Base-by-base conservation (phyloP, 2,113 vertebrate species). In the Tinamus guttatus region DNA sequence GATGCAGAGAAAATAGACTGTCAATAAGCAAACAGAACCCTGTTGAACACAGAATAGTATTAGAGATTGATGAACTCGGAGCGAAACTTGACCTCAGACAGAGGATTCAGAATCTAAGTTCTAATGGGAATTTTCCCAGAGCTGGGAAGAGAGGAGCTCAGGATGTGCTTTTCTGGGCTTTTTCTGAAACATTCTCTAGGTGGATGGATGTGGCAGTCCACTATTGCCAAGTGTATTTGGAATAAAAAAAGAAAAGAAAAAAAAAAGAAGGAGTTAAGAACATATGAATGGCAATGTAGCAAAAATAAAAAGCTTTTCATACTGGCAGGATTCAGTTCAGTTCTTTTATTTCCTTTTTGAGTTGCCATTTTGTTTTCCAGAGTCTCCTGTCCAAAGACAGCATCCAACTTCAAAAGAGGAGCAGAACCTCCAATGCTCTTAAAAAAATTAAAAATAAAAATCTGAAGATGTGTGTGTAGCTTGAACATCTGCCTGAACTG, bases 91-190 rank as follows among this genome's bases (percentile, higher is more conserved):
- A 85, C 36, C 28, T 52, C n/a, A 36, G 49, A 51, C 7, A 36
- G 34, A 59, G 58, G 52, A 52, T 38, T 51, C 38, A 76, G 78
- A 52, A 87, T n/a, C 22, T n/a, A 73, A 76, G 59, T 77, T 80
- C 64, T 70, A 63, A 64, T 60, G 59, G 68, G 79, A 87, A 59
- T 91, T 91, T 94, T 80, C 71, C 60, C n/a, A 82, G 82, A 82
- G 41, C 19, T 89, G 38, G 41, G 25, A 79, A 93, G 58, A 82
- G 41, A 54, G 32, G 8, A 85, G 64, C 2, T 68, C 70, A 65
- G 59, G 47, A 69, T 82, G 22, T 54, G 43, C 13, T 73, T 40
- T 70, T 22, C 67, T 85, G 63, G 45, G 69, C 54, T 89, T 38
- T 11, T 86, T 5, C 41, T 93, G 82, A 54, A 32, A 25, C 24